Evolutionary conservation across 2,113 vertebrate genomes (phyloP).

Genomic region (Dipodomys spectabilis): DNA sequence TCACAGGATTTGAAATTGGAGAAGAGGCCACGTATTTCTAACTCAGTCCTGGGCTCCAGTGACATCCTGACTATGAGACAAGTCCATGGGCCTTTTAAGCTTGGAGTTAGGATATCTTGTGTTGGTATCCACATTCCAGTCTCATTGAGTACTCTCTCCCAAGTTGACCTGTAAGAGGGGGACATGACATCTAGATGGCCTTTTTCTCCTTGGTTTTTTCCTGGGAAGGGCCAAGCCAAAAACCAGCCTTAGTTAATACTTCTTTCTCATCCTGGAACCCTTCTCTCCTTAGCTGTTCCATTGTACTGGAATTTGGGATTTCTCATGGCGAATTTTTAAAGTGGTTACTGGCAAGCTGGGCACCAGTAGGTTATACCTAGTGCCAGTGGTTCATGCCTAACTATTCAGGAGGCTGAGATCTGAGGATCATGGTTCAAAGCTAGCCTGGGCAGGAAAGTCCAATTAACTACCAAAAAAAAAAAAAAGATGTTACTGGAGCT

Average conservation of each 20-base stretch:
- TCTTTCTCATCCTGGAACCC: neutral
- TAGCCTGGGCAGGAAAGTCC: too few relatives aligned
- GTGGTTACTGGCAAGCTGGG: neutral
- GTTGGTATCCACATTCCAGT: neutral
- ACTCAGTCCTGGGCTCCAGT: neutral
- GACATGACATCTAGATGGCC: neutral
- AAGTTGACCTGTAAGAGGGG: neutral
- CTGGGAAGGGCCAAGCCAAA: neutral
- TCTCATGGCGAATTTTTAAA: neutral
- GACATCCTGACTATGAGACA: neutral
- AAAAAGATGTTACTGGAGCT: too few relatives aligned
- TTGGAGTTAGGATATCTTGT: neutral
- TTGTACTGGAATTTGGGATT: neutral
- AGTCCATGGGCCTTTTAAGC: neutral
- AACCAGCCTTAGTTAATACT: neutral
- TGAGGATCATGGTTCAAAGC: too few relatives aligned
- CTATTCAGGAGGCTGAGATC: too few relatives aligned
- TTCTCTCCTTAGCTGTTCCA: neutral
- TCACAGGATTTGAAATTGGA: neutral
- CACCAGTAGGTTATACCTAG: too few relatives aligned
- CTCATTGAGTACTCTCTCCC: neutral
- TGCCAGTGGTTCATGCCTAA: too few relatives aligned
- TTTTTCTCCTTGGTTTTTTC: neutral
- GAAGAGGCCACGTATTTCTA: neutral
- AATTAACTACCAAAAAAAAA: too few relatives aligned